Conservation (phyloP, 2,113 vertebrate genomes). For the Labrus mixtus region DNA sequence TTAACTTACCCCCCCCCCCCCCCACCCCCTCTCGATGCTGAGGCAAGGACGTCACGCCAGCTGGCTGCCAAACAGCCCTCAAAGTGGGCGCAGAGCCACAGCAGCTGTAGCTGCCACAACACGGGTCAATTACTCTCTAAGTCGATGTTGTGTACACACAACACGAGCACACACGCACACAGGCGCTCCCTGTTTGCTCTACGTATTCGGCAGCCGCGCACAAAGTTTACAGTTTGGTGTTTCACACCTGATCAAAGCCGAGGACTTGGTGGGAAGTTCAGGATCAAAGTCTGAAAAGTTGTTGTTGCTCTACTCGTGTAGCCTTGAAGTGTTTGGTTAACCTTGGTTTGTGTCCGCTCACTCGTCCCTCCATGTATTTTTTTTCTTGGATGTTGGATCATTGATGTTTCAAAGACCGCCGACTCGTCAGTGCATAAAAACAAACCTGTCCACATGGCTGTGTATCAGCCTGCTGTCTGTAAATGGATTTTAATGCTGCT, state of each 20-base stretch:
- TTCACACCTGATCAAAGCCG: conserved; percentile 55
- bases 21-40: not conserved
- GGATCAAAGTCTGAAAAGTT: conserved; percentile 48
- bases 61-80: conserved; percentile 62
- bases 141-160: conserved; percentile 57
- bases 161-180: conserved; percentile 6
- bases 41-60: conserved; percentile 56
- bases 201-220: conserved; percentile 30
- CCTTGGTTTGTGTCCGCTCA: conserved; percentile 30
- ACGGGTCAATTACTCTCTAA: conserved; percentile 67
- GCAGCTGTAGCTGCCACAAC: conserved; percentile 69
- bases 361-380: not conserved
- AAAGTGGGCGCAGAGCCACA: conserved; percentile 53
- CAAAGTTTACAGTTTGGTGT: conserved; percentile 40
- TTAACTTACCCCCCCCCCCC: not conserved
- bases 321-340: conserved; percentile 39
- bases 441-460: conserved; percentile 10
- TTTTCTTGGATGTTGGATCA: conserved; percentile 19
- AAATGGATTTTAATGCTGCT: conserved; percentile 43
- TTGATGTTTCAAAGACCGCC: conserved; percentile 46
- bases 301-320: conserved; percentile 24
- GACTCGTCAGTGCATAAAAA: conserved; percentile 26
- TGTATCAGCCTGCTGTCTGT: conserved; percentile 12
- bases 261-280: conserved; percentile 40
- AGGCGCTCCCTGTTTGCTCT: conserved; percentile 25